Percentiles rank a stretch among this genome's conserved stretches.
Evolutionary conservation across 2,113 vertebrate genomes (phyloP).

Genomic region (Neotoma lepida): DNA sequence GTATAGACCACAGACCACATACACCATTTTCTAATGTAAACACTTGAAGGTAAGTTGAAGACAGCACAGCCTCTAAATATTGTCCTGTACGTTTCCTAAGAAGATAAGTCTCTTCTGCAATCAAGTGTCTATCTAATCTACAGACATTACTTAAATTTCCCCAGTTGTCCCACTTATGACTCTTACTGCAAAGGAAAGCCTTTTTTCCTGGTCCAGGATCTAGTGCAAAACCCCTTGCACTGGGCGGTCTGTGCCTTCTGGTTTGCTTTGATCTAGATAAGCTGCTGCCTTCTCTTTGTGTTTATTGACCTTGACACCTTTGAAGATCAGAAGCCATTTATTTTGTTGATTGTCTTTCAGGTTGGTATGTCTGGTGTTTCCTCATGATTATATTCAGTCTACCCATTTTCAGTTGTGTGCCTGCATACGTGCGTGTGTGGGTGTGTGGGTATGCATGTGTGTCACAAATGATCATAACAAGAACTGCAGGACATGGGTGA

Average conservation of each 20-base stretch:
- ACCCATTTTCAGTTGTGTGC: neutral
- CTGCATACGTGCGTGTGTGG: neutral
- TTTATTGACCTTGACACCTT: constrained; percentile 64
- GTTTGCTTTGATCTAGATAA: constrained; percentile 64
- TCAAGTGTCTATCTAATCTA: neutral
- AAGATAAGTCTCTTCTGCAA: neutral
- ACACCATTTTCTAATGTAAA: neutral
- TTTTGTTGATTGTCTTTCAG: constrained; percentile 46
- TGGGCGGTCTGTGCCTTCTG: neutral
- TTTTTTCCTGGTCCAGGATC: constrained; percentile 25
- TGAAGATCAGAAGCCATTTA: constrained; percentile 52
- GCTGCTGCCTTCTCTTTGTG: constrained; percentile 47
- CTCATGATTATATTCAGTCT: constrained; percentile 42
- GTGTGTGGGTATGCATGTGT: neutral
- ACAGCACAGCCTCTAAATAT: neutral
- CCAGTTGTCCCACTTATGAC: constrained; percentile 19
- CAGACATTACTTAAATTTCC: constrained; percentile 35
- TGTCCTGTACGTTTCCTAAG: neutral
- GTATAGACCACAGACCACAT: neutral
- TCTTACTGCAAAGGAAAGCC: constrained; percentile 43
- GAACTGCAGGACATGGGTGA: neutral
- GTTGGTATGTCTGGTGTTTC: constrained; percentile 49
- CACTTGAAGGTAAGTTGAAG: neutral
- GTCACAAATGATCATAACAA: neutral
- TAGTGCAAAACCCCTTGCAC: constrained; percentile 3